phyloP scores from a whole-genome alignment of 2,113 vertebrate species.

The Danionella cerebrum region DNA sequence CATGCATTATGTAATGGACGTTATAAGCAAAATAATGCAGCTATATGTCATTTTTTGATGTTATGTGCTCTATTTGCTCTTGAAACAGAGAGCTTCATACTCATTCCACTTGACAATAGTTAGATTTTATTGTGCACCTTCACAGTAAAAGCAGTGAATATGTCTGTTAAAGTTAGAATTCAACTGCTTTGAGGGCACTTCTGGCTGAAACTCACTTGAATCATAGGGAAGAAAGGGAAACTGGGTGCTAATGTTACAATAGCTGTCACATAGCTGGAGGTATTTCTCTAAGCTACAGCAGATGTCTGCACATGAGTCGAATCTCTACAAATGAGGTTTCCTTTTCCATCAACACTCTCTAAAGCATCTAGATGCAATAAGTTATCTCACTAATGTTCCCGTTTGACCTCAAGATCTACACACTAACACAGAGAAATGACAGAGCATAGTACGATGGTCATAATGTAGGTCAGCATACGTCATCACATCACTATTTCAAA shows the following conservation, averaged over 20 bases:
- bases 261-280: conserved; percentile 27
- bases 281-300: conserved; percentile 30
- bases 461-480: neutral
- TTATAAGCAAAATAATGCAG: too few species aligned
- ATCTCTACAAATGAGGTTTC: neutral
- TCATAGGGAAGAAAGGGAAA: conserved; percentile 16
- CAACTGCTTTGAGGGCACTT: neutral
- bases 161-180: neutral
- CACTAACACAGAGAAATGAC: neutral
- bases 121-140: neutral
- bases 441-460: neutral
- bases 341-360: neutral
- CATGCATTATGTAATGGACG: too few species aligned
- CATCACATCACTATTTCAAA: neutral
- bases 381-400: neutral
- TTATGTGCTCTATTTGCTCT: too few species aligned
- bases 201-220: conserved; percentile 15
- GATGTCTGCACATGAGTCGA: conserved; percentile 28
- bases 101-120: neutral
- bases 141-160: neutral
- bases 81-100: neutral
- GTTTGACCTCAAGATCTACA: neutral
- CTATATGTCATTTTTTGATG: too few species aligned
- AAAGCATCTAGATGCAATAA: neutral
- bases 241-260: neutral